Evolutionary conservation across 2,113 vertebrate species (phyloP).

Genomic region (Pogona vitticeps): DNA sequence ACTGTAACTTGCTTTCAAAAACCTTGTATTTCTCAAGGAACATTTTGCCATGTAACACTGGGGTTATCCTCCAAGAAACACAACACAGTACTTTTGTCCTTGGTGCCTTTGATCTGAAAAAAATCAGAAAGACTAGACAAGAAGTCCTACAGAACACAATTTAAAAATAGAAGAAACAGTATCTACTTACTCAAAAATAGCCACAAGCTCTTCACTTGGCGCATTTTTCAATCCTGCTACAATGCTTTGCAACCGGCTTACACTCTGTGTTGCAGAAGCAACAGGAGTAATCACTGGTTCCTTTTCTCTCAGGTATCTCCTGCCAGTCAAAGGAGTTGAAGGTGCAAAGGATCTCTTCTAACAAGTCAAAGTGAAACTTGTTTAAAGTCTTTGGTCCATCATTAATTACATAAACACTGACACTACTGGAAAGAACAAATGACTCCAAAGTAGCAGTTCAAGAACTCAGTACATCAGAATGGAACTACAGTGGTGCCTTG

Average conservation of each 20-base stretch:
- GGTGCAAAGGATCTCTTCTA: slow-evolving; percentile 89
- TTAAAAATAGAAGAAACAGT: neutral
- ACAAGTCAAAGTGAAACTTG: slow-evolving; percentile 32
- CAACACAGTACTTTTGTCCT: neutral
- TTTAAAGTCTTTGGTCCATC: neutral
- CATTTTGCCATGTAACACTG: neutral
- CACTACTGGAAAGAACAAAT: neutral
- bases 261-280: slow-evolving; percentile 94
- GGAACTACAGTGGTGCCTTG: too few relatives aligned
- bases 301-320: slow-evolving; percentile 92
- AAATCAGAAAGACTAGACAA: neutral
- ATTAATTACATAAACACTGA: slow-evolving; percentile 12
- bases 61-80: neutral
- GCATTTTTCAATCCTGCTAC: slow-evolving; percentile 86
- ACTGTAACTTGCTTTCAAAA: neutral
- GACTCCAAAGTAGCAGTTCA: neutral
- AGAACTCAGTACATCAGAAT: neutral
- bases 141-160: neutral
- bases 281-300: slow-evolving; percentile 90
- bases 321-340: slow-evolving; percentile 94
- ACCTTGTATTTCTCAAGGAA: neutral
- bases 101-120: neutral
- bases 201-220: slow-evolving; percentile 85
- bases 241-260: slow-evolving; percentile 90
- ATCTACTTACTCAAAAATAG: slow-evolving; percentile 85